phyloP scores from a whole-genome alignment of 2,113 vertebrate species.

The Erythrocercus mccallii region DNA sequence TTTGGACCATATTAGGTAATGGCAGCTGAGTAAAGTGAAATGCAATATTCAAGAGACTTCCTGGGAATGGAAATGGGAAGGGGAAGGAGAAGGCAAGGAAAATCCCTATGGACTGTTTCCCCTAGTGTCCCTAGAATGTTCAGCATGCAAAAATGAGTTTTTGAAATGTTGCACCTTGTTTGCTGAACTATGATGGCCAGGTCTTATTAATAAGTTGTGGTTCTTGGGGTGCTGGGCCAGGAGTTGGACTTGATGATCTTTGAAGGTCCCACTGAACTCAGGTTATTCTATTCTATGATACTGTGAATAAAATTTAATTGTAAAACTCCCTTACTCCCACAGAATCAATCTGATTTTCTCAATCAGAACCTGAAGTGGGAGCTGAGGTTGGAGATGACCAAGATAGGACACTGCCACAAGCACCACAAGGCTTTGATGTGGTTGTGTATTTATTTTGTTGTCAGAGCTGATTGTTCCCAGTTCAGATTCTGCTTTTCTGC shows the following conservation, averaged over 20 bases:
- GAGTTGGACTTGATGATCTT: not conserved
- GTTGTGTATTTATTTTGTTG: not conserved
- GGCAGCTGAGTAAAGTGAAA: not conserved
- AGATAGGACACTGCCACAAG: not conserved
- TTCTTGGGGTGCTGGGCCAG: not conserved
- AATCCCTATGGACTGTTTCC: not conserved
- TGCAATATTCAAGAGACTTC: not conserved
- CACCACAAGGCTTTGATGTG: not conserved
- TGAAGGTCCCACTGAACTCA: not conserved
- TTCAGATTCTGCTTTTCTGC: not conserved
- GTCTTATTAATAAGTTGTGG: not conserved
- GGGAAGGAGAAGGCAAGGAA: accelerated
- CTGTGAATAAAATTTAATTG: slow-evolving; percentile 12
- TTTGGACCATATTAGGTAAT: not conserved
- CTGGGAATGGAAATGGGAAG: not conserved
- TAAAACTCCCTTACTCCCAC: not conserved
- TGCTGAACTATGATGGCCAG: not conserved
- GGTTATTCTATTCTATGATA: not conserved
- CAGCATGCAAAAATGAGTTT: not conserved
- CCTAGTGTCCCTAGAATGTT: not conserved
- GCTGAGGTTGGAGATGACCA: not conserved
- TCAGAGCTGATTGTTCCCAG: not conserved
- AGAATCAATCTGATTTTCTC: not conserved
- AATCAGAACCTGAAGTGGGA: not conserved
- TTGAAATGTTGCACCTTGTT: not conserved